A percentile compares a stretch with the other conserved stretches of the same genome.
phyloP scores from a whole-genome alignment of 64 coral and sea anemone species.

The Montipora efflorescens region DNA sequence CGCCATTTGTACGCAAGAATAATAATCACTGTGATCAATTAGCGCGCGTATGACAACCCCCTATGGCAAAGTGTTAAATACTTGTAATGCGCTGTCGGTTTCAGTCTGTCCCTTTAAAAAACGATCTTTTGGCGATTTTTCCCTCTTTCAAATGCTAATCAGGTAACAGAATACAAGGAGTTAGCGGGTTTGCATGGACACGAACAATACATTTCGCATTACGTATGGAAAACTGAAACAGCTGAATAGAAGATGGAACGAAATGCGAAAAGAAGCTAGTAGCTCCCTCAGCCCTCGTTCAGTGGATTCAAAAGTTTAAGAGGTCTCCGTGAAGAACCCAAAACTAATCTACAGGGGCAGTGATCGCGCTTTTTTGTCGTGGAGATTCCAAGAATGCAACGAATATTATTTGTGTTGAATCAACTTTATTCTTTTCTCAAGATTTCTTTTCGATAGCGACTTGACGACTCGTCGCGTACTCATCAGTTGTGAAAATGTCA shows the following conservation, averaged over 20 bases:
- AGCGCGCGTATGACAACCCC: slow-evolving; percentile 42
- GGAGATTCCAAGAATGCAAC: slow-evolving; percentile 33
- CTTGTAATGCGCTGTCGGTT: slow-evolving; percentile 57
- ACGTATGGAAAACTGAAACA: slow-evolving; percentile 34
- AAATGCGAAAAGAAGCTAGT: not conserved
- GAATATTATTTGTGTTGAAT: slow-evolving; percentile 6
- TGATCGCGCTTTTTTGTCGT: slow-evolving; percentile 13
- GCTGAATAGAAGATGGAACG: slow-evolving; percentile 46
- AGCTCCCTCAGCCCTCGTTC: not conserved
- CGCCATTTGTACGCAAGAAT: slow-evolving; percentile 34
- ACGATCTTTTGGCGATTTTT: slow-evolving; percentile 14
- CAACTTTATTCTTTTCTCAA: slow-evolving; percentile 17
- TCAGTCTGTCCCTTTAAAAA: slow-evolving; percentile 52
- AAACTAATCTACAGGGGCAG: not conserved
- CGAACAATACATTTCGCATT: slow-evolving; percentile 44
- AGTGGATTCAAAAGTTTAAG: not conserved
- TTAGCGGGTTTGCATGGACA: slow-evolving; percentile 45
- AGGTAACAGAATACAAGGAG: not conserved
- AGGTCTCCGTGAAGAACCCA: not conserved
- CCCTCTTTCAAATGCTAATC: slow-evolving; percentile 61
- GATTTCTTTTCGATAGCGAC: not conserved
- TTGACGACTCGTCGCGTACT: not conserved
- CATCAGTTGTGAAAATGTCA: slow-evolving; percentile 39
- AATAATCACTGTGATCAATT: slow-evolving; percentile 45
- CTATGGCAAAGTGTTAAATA: slow-evolving; percentile 58